Conservation (phyloP, 2,888 invertebrate genomes). For the Meliscaeva auricollis region DNA sequence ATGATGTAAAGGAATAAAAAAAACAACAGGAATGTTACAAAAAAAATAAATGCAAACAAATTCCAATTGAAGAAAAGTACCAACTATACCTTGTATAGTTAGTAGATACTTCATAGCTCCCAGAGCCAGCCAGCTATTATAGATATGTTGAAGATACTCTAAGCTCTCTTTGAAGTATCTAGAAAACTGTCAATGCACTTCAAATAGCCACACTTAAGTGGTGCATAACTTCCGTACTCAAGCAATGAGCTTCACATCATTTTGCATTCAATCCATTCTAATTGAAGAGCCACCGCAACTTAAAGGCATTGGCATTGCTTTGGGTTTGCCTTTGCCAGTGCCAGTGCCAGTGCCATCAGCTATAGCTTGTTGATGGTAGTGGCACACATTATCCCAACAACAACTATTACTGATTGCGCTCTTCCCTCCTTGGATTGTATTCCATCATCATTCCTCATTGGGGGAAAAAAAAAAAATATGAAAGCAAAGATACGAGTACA, state of each 20-base stretch:
- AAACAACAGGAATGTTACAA: not conserved
- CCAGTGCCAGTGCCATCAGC: slow-evolving; percentile 5
- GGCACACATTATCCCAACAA: slow-evolving; percentile 14
- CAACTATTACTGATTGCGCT: not conserved
- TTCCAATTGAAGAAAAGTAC: slow-evolving; percentile 31
- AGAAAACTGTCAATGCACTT: slow-evolving; percentile 58
- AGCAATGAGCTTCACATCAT: slow-evolving; percentile 60
- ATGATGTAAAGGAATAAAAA: not conserved
- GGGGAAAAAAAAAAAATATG: slow-evolving; percentile 52
- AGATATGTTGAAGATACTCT: not conserved
- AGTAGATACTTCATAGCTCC: not conserved
- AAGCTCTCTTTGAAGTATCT: slow-evolving; percentile 39
- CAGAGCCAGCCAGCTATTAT: not conserved
- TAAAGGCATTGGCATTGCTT: not conserved
- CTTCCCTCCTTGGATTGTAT: not conserved
- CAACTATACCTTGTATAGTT: not conserved
- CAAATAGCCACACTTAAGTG: slow-evolving; percentile 53
- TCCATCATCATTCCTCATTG: slow-evolving; percentile 45
- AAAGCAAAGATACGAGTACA: slow-evolving; percentile 43
- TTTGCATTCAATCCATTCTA: slow-evolving; percentile 68
- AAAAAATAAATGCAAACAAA: slow-evolving; percentile 32
- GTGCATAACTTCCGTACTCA: slow-evolving; percentile 52
- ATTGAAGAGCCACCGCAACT: slow-evolving; percentile 65
- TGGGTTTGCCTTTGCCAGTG: too few species aligned
- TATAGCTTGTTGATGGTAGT: not conserved